A percentile compares a stretch with the other conserved stretches of the same genome.
Conservation (phyloP, 2,797 vertebrate species). For the Heliangelus exortis region DNA sequence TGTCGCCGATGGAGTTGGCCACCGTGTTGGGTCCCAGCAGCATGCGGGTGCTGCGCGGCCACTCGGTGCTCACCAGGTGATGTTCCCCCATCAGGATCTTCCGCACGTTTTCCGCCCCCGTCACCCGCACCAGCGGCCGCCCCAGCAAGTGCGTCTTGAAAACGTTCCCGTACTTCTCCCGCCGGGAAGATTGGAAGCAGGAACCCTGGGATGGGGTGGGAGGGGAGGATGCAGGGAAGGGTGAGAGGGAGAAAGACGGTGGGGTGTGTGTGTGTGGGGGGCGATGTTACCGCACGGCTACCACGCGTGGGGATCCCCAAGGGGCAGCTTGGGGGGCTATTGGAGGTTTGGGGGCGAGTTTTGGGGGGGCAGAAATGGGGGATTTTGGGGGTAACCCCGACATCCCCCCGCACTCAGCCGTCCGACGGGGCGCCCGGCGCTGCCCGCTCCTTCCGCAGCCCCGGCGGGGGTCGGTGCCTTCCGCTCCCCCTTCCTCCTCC, state of each 20-base stretch:
- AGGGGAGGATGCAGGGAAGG: no score
- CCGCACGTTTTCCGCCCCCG: slow-evolving; percentile 92
- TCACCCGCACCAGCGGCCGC: slow-evolving; percentile 92
- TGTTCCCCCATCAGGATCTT: slow-evolving; percentile 97
- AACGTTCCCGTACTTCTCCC: slow-evolving; percentile 94
- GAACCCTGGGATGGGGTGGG: slow-evolving; percentile 81
- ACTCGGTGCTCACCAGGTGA: slow-evolving; percentile 93
- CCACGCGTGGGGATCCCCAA: background rate
- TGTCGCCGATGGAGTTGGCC: slow-evolving; percentile 95
- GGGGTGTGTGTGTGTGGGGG: no score
- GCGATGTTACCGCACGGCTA: background rate
- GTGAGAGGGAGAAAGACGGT: no score
- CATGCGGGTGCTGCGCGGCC: slow-evolving; percentile 94
- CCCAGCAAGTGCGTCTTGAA: slow-evolving; percentile 97
- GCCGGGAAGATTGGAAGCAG: slow-evolving; percentile 90
- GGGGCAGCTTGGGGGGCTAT: background rate
- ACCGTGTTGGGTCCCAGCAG: slow-evolving; percentile 93
- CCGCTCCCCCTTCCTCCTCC: background rate
- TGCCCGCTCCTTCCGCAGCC: background rate
- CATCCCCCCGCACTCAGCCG: background rate
- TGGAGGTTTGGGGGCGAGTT: no score
- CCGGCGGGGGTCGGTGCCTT: background rate
- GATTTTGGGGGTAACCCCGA: no score
- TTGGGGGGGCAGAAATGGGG: background rate
- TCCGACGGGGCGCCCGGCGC: background rate